Base-by-base conservation (phyloP, 1,140 invertebrate genomes). In the Telenomus remus region DNA sequence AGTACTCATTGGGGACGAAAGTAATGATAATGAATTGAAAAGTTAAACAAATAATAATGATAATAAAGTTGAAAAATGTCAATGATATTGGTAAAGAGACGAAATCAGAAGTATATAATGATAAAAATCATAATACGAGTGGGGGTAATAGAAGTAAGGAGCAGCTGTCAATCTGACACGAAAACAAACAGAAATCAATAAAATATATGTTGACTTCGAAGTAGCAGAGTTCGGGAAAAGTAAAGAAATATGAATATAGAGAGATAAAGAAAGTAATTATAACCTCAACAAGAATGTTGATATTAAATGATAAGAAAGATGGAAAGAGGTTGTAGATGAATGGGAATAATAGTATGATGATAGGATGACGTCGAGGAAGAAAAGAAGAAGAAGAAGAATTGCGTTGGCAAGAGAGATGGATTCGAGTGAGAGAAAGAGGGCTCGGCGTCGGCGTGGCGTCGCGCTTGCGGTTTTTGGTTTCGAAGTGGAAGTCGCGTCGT, bases 161-260 rank as follows among this genome's bases (percentile, higher is more conserved):
- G 10, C 16, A 48, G 6, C 14, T 19, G 16, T 27, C 15, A 27
- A 48, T n/a, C 3, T 15, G 12, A 19, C 16, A 8, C 4, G 15
- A 48, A 48, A 48, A 48, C 46, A 48, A 48, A 48, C 16, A 19
- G 46, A 48, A 48, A 48, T 48, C 46, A 48, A 48, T 48, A 48
- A 48, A 48, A 48, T 48, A 48, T 48, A 14, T 8, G 12, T 11
- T 12, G 12, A 44, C n/a, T 12, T 1, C 1, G 13, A 39, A 4
- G 7, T 44, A 44, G 12, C 3, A 12, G 43, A 3, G 1, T 13
- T 44, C 13, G 3, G 8, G 6, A 13, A 13, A 44, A 13, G n/a
- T 4, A 13, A 12, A 11, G 7, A 44, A 13, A 13, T 12, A 44
- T 13, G 4, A n/a, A 44, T 39, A n/a, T 4, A 39, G 37, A 9